These are phyloP conservation scores for Sebastes goodei DNA, from an alignment of 2,797 vertebrate species.

Conservation along the genomic window DNA sequence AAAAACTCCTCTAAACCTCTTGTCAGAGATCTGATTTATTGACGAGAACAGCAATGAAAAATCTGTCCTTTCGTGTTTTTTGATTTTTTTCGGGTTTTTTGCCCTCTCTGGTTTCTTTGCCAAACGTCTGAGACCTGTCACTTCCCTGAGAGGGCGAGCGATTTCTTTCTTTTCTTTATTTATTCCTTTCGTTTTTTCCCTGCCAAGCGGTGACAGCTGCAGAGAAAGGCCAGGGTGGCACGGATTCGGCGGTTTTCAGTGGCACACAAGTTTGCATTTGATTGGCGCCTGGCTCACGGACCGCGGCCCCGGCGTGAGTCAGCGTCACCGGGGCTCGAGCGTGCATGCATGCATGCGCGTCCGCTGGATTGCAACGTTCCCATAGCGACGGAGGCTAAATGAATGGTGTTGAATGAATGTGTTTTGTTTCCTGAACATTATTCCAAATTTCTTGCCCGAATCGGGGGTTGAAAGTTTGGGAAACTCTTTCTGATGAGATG, in stretches of 20 bases:
- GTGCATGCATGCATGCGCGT: slow-evolving; percentile 5
- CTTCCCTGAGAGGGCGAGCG: slow-evolving; percentile 18
- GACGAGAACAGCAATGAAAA: slow-evolving; percentile 59
- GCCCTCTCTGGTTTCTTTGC: slow-evolving; percentile 24
- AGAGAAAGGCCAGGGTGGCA: slow-evolving; percentile 65
- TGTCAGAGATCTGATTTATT: slow-evolving; percentile 59
- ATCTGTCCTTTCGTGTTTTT: not conserved
- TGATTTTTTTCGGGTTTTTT: not conserved
- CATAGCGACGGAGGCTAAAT: slow-evolving; percentile 36
- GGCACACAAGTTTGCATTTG: slow-evolving; percentile 67
- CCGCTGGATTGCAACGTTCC: slow-evolving; percentile 15
- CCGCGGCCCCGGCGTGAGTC: slow-evolving; percentile 56
- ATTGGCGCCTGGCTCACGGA: slow-evolving; percentile 75
- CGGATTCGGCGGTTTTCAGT: slow-evolving; percentile 65
- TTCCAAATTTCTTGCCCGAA: slow-evolving; percentile 14
- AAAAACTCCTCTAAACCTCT: slow-evolving; percentile 19
- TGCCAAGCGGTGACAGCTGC: slow-evolving; percentile 62
- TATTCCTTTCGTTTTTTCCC: not conserved
- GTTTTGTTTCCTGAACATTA: slow-evolving; percentile 17
- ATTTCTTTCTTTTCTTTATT: slow-evolving; percentile 30
- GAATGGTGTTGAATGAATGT: slow-evolving; percentile 1
- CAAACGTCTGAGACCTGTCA: slow-evolving; percentile 57
- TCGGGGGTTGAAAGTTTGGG: slow-evolving; percentile 24
- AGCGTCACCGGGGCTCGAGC: slow-evolving; percentile 35
- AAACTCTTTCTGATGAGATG: slow-evolving; percentile 21